Base-by-base conservation (phyloP, 2,113 vertebrate species). In the Mesitornis unicolor region DNA sequence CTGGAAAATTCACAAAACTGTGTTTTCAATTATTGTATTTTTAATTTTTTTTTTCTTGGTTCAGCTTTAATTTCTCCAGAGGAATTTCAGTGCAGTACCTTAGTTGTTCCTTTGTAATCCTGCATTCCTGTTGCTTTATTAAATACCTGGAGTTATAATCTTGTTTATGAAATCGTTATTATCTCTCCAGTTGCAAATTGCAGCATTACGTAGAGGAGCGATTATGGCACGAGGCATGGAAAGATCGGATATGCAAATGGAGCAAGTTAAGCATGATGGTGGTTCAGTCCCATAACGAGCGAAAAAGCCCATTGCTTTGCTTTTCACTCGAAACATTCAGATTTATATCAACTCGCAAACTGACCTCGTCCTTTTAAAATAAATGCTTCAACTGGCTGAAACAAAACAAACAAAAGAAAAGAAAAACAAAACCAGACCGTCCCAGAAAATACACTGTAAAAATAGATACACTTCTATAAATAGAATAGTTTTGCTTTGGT, bases 181-280 rank as follows among this genome's bases (percentile, higher is more conserved):
- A 97, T 95, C 93, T 97, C 94, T 97, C 85, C 89, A 95, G 93
- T 97, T 97, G 91, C 89, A 94, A 97, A 97, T 91, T 96, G 90
- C 91, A 80, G 80, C 74, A 10, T 92, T 94, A 92, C n/a, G 4
- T 97, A 93, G 94, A 96, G 90, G 93, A 93, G 93, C 81, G 96
- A 92, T 97, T 97, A 91, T 94, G 87, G 87, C 75, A 89, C n/a
- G 64, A 97, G 87, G 86, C 84, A 84, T 20, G 84, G 91, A 93
- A 97, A 96, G 96, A 93, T 95, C 26, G 19, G 86, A 84, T 92
- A 89, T 94, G 95, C 87, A 95, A 92, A 97, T 96, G 53, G 73
- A 86, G 82, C 69, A 91, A 95, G 90, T 95, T 95, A 94, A 79
- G 84, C 71, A 33, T 87, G 88, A 70, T 91, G 87, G 48, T 67